Percentiles rank a stretch among this genome's conserved stretches.
Evolutionary conservation across 2,888 invertebrate species (phyloP).

Genomic region (Drosophila recens): DNA sequence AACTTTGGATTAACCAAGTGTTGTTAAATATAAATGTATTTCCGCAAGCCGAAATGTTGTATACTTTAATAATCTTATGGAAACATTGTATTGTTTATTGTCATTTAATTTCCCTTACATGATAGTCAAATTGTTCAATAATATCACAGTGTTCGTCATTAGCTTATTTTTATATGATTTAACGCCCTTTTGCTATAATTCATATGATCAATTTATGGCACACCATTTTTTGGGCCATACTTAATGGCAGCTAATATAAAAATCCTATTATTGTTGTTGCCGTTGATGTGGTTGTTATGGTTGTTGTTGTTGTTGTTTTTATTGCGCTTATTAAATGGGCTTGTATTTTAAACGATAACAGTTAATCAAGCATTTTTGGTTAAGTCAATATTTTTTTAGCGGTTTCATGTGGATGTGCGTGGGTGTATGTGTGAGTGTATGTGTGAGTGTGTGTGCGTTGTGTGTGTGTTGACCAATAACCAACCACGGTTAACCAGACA

Average conservation of each 20-base stretch:
- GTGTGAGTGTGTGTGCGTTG: constrained; percentile 24
- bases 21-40: too few species aligned
- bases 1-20: too few species aligned
- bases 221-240: constrained; percentile 17
- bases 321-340: constrained; percentile 62
- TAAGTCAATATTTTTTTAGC: constrained; percentile 82
- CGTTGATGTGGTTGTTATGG: constrained; percentile 15
- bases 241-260: constrained; percentile 25
- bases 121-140: constrained; percentile 3
- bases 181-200: constrained; percentile 11
- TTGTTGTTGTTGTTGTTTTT: constrained; percentile 33
- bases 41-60: background rate
- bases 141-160: constrained; percentile 8
- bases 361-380: constrained; percentile 82
- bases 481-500: constrained; percentile 85
- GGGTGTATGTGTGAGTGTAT: constrained; percentile 9
- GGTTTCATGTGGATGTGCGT: constrained; percentile 57
- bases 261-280: constrained; percentile 5
- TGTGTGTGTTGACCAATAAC: constrained; percentile 79
- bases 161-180: background rate
- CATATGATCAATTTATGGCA: constrained; percentile 42
- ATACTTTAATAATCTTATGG: background rate
- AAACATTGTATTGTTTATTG: background rate
- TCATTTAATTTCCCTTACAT: background rate
- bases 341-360: constrained; percentile 68